Evolutionary conservation across 2,888 invertebrate species (phyloP).

Genomic region (Apamea monoglypha): DNA sequence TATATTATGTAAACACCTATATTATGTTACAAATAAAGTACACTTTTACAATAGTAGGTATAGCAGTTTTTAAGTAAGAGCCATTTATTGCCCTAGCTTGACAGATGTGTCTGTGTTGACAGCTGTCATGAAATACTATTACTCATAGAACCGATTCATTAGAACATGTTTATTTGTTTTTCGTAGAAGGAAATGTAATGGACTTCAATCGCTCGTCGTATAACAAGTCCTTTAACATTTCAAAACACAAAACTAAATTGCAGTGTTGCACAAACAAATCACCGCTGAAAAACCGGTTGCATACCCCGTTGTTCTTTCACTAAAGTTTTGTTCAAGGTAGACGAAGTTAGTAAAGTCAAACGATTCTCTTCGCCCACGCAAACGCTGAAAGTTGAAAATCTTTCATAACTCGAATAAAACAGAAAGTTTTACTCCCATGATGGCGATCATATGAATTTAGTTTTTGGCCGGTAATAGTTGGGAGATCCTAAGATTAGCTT

Average conservation of each 20-base stretch:
- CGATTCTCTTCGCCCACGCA: background rate
- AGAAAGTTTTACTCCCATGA: constrained; percentile 16
- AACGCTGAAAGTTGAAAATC: constrained; percentile 10
- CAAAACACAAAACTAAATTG: background rate
- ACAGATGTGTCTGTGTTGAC: constrained; percentile 20
- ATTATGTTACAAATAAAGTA: no score
- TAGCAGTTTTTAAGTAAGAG: background rate
- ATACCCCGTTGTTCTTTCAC: background rate
- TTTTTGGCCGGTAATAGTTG: background rate
- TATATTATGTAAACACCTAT: no score
- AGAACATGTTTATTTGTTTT: background rate
- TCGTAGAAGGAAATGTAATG: background rate
- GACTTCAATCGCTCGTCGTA: background rate
- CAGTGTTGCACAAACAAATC: background rate
- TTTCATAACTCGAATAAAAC: constrained; percentile 27
- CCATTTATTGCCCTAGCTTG: constrained; percentile 10
- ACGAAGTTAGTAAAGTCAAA: background rate
- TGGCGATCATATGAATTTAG: background rate
- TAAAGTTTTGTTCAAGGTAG: constrained; percentile 12
- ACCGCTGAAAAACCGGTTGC: no score
- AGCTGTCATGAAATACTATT: background rate
- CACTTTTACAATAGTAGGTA: background rate
- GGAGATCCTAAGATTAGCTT: background rate
- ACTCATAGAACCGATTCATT: background rate
- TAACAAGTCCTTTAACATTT: background rate